A percentile compares a stretch with the other conserved stretches of the same genome.
These are phyloP conservation scores for Myotis lucifugus DNA, from an alignment of 2,113 vertebrate genomes.

Conservation along the genomic window DNA sequence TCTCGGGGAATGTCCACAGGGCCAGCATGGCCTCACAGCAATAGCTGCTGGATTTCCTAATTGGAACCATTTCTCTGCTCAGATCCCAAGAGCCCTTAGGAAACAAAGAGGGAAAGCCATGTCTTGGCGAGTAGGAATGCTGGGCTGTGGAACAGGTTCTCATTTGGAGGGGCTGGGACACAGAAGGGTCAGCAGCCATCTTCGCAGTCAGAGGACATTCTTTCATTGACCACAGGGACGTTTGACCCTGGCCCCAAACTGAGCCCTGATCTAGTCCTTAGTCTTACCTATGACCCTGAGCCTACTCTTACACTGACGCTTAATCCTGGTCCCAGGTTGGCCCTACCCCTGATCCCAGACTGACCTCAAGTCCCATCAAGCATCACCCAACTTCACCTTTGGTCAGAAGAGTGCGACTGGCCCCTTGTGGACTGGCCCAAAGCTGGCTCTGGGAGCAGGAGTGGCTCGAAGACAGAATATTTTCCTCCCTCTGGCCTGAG, in stretches of 20 bases:
- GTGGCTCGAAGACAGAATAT: background rate
- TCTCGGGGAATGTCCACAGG: background rate
- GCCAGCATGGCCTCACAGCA: background rate
- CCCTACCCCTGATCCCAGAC: background rate
- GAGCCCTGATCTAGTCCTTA: background rate
- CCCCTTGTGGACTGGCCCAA: background rate
- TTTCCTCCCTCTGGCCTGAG: background rate
- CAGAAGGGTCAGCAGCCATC: background rate
- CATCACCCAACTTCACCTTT: background rate
- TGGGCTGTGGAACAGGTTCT: background rate
- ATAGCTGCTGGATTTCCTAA: background rate
- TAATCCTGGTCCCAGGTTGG: background rate
- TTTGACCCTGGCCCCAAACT: background rate
- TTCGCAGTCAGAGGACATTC: background rate
- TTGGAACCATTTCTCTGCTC: slow-evolving; percentile 25
- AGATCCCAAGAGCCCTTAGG: background rate
- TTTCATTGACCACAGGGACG: background rate
- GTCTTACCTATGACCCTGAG: background rate
- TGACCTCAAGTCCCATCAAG: background rate
- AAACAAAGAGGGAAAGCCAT: background rate
- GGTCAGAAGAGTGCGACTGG: background rate
- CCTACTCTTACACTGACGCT: background rate
- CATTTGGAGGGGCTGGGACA: background rate
- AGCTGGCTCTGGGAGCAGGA: background rate
- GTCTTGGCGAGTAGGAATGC: background rate